A percentile compares a stretch with the other conserved stretches of the same genome.
Evolutionary conservation across 2,113 vertebrate species (phyloP).

Genomic region (Callospermophilus lateralis): DNA sequence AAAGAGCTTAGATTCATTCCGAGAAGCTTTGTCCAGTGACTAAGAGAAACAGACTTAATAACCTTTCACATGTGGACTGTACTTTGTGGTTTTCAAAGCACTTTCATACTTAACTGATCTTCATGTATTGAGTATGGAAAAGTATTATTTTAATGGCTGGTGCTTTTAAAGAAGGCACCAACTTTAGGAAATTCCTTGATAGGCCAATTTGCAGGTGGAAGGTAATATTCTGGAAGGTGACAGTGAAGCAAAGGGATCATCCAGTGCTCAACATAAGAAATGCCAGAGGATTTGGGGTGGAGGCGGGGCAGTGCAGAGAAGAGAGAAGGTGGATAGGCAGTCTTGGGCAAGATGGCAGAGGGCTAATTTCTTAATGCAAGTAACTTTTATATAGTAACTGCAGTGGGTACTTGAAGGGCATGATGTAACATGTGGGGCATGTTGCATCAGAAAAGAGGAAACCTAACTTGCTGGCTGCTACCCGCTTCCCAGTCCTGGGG

Average conservation of each 20-base stretch:
- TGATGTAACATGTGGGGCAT: too few species aligned
- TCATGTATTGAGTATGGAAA: neutral
- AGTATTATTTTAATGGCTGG: neutral
- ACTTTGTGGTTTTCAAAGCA: neutral
- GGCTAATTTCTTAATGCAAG: neutral
- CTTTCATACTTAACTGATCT: neutral
- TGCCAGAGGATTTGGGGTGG: neutral
- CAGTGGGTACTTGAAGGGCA: accelerated
- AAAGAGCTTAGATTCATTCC: neutral
- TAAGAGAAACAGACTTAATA: neutral
- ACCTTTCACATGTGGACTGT: neutral
- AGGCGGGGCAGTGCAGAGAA: neutral
- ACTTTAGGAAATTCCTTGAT: neutral
- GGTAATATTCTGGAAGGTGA: neutral
- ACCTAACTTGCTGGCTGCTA: too few species aligned
- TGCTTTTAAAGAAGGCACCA: neutral
- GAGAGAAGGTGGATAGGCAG: neutral
- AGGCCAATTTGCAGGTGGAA: neutral
- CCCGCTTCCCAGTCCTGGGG: too few species aligned
- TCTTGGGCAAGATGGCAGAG: neutral
- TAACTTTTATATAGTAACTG: neutral
- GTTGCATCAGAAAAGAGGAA: too few species aligned
- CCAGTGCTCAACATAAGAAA: neutral
- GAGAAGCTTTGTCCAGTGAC: neutral
- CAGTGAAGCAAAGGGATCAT: neutral